Evolutionary conservation across 35 echinoderm and acorn worm species (phyloP).

Genomic region (Amphiura filiformis): DNA sequence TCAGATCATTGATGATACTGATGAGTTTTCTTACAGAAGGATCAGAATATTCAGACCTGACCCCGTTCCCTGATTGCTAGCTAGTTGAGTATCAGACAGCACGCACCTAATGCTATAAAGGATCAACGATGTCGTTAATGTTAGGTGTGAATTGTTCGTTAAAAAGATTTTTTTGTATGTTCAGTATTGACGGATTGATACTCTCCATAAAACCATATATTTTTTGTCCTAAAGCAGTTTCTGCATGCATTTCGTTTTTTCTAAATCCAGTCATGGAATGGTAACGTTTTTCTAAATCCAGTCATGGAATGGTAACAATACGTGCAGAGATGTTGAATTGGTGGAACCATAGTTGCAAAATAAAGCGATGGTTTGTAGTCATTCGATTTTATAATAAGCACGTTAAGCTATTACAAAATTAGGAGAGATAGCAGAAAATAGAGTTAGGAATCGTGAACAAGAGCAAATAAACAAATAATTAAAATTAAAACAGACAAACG

Average conservation of each 20-base stretch:
- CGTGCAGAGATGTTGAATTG: neutral
- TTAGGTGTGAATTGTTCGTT: neutral
- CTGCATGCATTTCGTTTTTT: neutral
- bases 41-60: no score
- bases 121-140: neutral
- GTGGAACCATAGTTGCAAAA: neutral
- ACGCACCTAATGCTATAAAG: no score
- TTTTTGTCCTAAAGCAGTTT: neutral
- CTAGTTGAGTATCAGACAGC: no score
- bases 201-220: neutral
- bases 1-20: constrained; percentile 30
- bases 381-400: no score
- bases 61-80: no score
- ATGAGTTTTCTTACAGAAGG: neutral
- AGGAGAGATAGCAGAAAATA: no score
- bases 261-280: neutral
- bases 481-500: no score
- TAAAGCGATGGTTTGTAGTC: no score
- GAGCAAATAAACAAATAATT: no score
- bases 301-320: neutral
- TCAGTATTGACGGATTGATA: neutral
- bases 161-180: neutral
- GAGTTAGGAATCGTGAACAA: no score
- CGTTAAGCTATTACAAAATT: no score
- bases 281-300: neutral